Evolutionary conservation across 2,797 vertebrate species (phyloP), one percentile per base, ranked within the genome.

Genomic region (Saxicola maurus): DNA sequence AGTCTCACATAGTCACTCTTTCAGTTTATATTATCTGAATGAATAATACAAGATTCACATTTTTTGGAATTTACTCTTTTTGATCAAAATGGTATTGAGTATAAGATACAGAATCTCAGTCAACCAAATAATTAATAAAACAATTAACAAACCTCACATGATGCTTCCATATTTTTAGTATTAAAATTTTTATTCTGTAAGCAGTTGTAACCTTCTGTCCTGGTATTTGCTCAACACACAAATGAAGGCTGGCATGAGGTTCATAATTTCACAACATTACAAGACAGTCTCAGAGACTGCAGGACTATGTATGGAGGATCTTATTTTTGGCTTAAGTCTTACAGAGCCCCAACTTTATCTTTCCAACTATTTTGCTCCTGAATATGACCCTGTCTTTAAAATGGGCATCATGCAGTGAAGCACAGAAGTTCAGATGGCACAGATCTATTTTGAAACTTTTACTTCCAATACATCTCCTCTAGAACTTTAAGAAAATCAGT

Each of bases 381-480:
- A 76, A 82, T 79, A 20, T 86, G 77, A 87, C 90, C 56, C 60
- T 60, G 46, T 67, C 67, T 94, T 84, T 86, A 79, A 74, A 79
- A 79, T 23, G 20, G 17, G n/a, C 46, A 0, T 74, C 81, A 79
- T n/a, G 68, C 71, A 69, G 91, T 40, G 71, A 84, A 84, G 67
- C 60, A 73, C 37, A 79, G 83, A 86, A 82, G 31, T 81, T 88
- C 48, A 82, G 43, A 53, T 56, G 46, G 38, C 73, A 80, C 13
- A 84, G 67, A 79, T 92, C 81, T 94, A 75, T 92, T 92, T 91
- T 86, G 73, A 92, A 95, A 91, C 55, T 82, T 86, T 91, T 71
- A 40, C 49, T 86, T 51, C 71, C 45, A 51, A 77, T 64, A 61
- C 11, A 56, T 67, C 21, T 93, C 80, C 42, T 79, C 78, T 60